Percentiles rank a stretch among this genome's conserved stretches.
These are phyloP conservation scores for Phaonia tiefii DNA, from an alignment of 2,888 invertebrate species.

Conservation along the genomic window DNA sequence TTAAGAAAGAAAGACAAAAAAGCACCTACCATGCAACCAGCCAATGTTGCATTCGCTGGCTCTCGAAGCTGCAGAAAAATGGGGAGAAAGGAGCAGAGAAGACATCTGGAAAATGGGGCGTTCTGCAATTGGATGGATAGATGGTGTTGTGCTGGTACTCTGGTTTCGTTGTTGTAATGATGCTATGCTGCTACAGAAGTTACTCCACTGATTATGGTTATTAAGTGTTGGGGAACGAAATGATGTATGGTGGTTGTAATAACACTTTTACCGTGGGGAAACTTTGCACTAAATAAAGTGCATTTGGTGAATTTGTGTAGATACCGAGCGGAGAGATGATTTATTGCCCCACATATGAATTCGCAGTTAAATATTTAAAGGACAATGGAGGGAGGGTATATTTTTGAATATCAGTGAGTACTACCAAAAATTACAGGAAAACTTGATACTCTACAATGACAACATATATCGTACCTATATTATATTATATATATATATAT, in stretches of 20 bases:
- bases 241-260: conserved; percentile 38
- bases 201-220: conserved; percentile 48
- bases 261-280: conserved; percentile 35
- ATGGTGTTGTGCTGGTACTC: no score
- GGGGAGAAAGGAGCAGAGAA: neutral
- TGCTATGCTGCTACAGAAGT: conserved; percentile 42
- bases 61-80: neutral
- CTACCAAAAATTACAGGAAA: no score
- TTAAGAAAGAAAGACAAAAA: no score
- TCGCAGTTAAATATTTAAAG: neutral
- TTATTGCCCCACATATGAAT: conserved; percentile 7
- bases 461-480: no score
- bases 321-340: neutral
- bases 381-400: no score
- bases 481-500: no score
- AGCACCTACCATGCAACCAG: neutral
- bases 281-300: neutral
- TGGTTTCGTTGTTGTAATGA: no score
- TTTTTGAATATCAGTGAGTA: no score
- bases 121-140: no score
- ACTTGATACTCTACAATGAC: no score
- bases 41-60: conserved; percentile 36
- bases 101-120: neutral
- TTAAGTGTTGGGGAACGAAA: conserved; percentile 36
- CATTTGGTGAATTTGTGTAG: neutral